A percentile compares a stretch with the other conserved stretches of the same genome.
These are phyloP conservation scores for Littorina saxatilis DNA, from an alignment of 1,140 invertebrate species.

Conservation along the genomic window DNA sequence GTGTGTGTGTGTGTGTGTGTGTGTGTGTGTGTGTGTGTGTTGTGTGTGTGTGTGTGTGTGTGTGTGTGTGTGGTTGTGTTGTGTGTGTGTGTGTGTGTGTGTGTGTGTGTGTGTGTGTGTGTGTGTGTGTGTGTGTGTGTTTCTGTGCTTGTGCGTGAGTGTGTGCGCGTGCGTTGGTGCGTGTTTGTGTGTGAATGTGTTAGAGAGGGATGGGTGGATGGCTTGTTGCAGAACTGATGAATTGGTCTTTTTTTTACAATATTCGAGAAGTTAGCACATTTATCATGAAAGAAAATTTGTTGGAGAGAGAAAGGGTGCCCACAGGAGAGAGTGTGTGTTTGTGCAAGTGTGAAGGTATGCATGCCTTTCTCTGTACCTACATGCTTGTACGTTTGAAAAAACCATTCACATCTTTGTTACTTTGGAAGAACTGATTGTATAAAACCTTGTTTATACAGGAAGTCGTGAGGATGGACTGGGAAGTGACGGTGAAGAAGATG, in stretches of 20 bases:
- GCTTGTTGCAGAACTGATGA: too few relatives aligned
- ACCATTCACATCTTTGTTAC: not conserved
- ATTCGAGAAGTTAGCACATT: too few relatives aligned
- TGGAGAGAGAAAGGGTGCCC: too few relatives aligned
- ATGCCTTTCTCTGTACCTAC: not conserved
- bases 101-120: not conserved
- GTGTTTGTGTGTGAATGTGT: too few relatives aligned
- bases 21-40: too few relatives aligned
- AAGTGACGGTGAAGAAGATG: conserved; percentile 45
- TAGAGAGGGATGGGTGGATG: too few relatives aligned
- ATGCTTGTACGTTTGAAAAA: too few relatives aligned
- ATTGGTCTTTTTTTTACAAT: too few relatives aligned
- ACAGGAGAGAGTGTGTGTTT: conserved; percentile 6
- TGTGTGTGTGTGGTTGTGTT: too few relatives aligned
- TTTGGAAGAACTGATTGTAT: conserved; percentile 25
- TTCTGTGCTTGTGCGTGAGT: not conserved
- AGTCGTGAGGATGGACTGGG: conserved; percentile 39
- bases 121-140: conserved; percentile 2
- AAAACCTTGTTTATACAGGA: conserved; percentile 5
- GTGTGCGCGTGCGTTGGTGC: not conserved
- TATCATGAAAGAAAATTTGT: too few relatives aligned
- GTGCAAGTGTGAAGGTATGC: not conserved
- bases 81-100: conserved; percentile 17
- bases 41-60: too few relatives aligned
- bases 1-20: too few relatives aligned